A percentile compares a stretch with the other conserved stretches of the same genome.
phyloP scores from a whole-genome alignment of 2,113 vertebrate species.

The Aix galericulata region DNA sequence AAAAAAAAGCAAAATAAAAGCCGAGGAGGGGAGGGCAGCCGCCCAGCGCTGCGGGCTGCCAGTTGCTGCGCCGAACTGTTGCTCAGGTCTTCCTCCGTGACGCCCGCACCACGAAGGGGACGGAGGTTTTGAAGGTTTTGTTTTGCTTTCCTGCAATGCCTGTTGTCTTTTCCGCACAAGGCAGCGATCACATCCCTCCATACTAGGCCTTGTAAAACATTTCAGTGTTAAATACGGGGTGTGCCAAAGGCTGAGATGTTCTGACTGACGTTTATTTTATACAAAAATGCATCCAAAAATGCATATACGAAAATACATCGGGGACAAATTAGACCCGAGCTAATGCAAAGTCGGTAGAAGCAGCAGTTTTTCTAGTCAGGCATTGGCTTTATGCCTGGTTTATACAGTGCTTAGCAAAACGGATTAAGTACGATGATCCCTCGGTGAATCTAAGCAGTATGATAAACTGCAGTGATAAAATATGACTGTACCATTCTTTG shows the following conservation, averaged over 20 bases:
- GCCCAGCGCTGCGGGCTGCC: no score
- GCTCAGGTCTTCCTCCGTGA: not conserved
- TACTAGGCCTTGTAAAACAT: not conserved
- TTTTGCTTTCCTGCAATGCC: not conserved
- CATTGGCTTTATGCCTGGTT: not conserved
- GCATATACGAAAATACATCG: not conserved
- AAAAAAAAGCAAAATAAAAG: not conserved
- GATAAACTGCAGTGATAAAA: not conserved
- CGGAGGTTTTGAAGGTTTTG: not conserved
- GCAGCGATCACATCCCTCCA: not conserved
- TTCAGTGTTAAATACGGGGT: not conserved
- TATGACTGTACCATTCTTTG: not conserved
- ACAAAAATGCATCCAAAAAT: not conserved
- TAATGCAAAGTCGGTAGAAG: not conserved
- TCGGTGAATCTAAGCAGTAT: not conserved
- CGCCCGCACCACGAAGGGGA: not conserved
- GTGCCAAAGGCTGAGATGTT: accelerated
- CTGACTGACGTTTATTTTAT: not conserved
- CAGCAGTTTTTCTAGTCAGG: not conserved
- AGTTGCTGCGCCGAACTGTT: not conserved
- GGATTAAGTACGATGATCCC: not conserved
- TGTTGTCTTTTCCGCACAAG: not conserved
- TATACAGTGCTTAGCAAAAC: not conserved
- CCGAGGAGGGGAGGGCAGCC: not conserved
- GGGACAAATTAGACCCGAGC: not conserved